phyloP scores from a whole-genome alignment of 1,140 invertebrate species.

The Agrilus planipennis region DNA sequence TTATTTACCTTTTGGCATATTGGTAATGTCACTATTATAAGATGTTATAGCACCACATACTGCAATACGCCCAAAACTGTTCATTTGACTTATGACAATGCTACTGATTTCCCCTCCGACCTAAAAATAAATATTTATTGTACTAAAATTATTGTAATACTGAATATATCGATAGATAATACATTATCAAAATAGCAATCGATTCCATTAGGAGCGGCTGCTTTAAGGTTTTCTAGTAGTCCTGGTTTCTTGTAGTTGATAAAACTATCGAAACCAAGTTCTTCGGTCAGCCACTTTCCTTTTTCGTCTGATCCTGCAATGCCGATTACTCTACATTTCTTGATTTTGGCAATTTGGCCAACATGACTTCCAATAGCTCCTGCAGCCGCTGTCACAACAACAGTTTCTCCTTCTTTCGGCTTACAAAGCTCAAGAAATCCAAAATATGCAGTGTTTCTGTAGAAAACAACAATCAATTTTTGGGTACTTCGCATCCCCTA shows the following conservation, averaged over 20 bases:
- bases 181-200: constrained; percentile 68
- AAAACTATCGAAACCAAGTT: constrained; percentile 48
- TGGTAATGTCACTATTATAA: constrained; percentile 33
- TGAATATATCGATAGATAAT: constrained; percentile 12
- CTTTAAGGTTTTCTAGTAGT: constrained; percentile 38
- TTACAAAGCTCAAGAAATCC: constrained; percentile 52
- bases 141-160: neutral
- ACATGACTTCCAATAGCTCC: constrained; percentile 59
- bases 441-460: constrained; percentile 60
- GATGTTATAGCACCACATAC: constrained; percentile 33
- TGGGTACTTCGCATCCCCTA: too few species aligned
- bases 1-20: constrained; percentile 7
- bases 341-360: constrained; percentile 61
- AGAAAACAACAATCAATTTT: too few species aligned
- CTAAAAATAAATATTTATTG: neutral
- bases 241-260: constrained; percentile 57
- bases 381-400: constrained; percentile 52
- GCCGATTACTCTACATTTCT: constrained; percentile 54
- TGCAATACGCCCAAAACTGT: constrained; percentile 27
- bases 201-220: constrained; percentile 50
- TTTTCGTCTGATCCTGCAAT: constrained; percentile 57
- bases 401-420: constrained; percentile 52
- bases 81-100: constrained; percentile 24
- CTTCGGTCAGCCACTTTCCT: constrained; percentile 47
- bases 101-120: constrained; percentile 33